These are phyloP conservation scores for mouse (Mus musculus) DNA, from an alignment of 2,113 vertebrate genomes.

Conservation along the genomic window GRCm39 chr5:83592001-83592500, in stretches of 20 bases:
- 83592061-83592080: neutral
- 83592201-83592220: neutral
- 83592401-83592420: neutral
- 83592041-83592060: neutral
- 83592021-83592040: neutral
- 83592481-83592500: neutral
- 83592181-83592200: neutral
- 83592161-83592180: neutral
- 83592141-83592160: neutral
- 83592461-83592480: neutral
- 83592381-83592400: neutral
- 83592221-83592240: neutral
- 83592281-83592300: neutral
- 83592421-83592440: neutral
- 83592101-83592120: neutral
- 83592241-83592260: neutral
- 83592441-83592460: neutral
- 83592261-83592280: neutral
- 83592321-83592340: neutral
- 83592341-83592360: neutral
- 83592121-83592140: neutral
- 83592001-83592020: neutral
- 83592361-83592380: too few species aligned
- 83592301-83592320: neutral
- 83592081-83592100: neutral